Evolutionary conservation across 2,888 invertebrate species (phyloP).

Genomic region (Platycheirus albimanus): DNA sequence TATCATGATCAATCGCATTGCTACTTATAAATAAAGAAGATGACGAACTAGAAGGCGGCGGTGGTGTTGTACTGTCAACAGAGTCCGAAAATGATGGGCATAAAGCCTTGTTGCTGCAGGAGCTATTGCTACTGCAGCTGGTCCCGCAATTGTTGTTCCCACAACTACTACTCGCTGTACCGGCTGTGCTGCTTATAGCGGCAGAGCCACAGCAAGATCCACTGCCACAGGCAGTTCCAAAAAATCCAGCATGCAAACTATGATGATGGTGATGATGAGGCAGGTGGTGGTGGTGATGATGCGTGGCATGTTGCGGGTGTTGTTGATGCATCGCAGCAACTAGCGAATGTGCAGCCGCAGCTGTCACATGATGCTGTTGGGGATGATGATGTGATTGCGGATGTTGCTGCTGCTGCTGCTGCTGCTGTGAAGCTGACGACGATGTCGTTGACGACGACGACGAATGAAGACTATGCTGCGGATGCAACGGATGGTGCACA

Average conservation of each 20-base stretch:
- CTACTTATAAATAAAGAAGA: conserved; percentile 74
- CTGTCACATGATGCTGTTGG: conserved; percentile 64
- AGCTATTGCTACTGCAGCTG: conserved; percentile 71
- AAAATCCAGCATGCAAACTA: conserved; percentile 69
- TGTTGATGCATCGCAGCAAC: conserved; percentile 67
- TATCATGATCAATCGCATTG: conserved; percentile 76
- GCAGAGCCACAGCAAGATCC: conserved; percentile 54
- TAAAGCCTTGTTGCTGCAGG: conserved; percentile 65
- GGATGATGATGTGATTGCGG: conserved; percentile 46
- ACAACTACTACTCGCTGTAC: conserved; percentile 54
- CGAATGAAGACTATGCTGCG: conserved; percentile 56
- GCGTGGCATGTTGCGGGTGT: conserved; percentile 60
- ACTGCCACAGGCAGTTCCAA: conserved; percentile 51
- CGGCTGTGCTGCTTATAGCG: conserved; percentile 60
- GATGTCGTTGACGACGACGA: conserved; percentile 2
- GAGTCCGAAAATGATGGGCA: conserved; percentile 75
- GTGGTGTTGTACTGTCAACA: conserved; percentile 78
- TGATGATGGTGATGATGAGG: conserved; percentile 70
- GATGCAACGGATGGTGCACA: conserved; percentile 58
- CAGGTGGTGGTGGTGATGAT: conserved; percentile 61
- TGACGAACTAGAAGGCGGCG: conserved; percentile 75
- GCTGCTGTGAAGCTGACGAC: too few relatives aligned
- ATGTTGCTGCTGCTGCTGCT: conserved; percentile 53
- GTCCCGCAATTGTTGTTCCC: conserved; percentile 69
- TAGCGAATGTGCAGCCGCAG: conserved; percentile 58